Evolutionary conservation across 2,113 vertebrate species (phyloP), one percentile per base, ranked within the genome.

Genomic region (Recurvirostra avosetta): DNA sequence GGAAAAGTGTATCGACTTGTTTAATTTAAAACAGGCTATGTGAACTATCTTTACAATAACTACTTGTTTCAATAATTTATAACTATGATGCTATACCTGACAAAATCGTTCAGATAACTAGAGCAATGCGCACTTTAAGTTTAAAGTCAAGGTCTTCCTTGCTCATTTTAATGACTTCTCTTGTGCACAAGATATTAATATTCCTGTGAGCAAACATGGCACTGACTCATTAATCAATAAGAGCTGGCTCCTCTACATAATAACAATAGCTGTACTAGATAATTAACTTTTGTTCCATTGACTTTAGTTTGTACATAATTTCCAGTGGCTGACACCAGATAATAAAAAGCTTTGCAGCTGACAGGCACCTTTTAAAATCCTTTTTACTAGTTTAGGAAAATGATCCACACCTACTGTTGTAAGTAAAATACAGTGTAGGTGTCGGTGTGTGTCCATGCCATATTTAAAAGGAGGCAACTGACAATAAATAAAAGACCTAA

Each of bases 201-300:
- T 98, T 98, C 98, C 97, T 98, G 97, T 98, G 98, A 98, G 98
- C 98, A 98, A 98, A 98, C 98, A 98, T 83, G 97, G 95, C 98
- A 97, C 97, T 89, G 97, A 97, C 98, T 98, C 98, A 98, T 99
- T 99, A 98, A 99, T 99, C 98, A 98, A 99, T 98, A 98, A 96
- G 97, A 98, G 97, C 98, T 97, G 97, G 98, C 97, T 98, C 97
- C 96, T 98, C 97, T 94, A 95, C 75, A 96, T 97, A 96, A 96
- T 97, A 97, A 96, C 96, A 96, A 96, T 96, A 96, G 95, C 95
- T 0, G 0, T 94, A 91, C 84, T 61, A 96, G 97, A 96, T 98
- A 98, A 99, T 99, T 98, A 98, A 98, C 98, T 98, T 98, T 93
- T 97, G 92, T 98, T 98, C 96, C 98, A 97, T 98, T 97, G 97